These are phyloP conservation scores for Enteromius radiatus DNA, from an alignment of 2,797 vertebrate species.

Conservation along the genomic window DNA sequence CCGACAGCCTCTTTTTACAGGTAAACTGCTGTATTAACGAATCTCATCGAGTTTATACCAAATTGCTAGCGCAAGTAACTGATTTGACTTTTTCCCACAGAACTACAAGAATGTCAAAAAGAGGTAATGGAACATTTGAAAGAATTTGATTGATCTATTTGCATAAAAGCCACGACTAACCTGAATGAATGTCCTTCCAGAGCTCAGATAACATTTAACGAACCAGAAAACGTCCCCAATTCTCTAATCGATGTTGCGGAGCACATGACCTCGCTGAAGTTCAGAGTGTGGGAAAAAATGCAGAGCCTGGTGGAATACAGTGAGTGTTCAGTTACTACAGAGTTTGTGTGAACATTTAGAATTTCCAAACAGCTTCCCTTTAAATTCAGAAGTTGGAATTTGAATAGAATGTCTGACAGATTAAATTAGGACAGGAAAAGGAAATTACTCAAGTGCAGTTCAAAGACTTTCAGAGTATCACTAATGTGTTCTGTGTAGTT, in stretches of 20 bases:
- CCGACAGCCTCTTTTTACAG: conserved; percentile 74
- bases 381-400: background rate
- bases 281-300: conserved; percentile 83
- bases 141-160: conserved; percentile 8
- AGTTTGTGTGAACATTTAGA: background rate
- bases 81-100: conserved; percentile 63
- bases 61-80: background rate
- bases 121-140: conserved; percentile 66
- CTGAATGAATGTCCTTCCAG: conserved; percentile 61
- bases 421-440: background rate
- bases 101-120: conserved; percentile 76
- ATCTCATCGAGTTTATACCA: background rate
- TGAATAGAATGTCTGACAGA: background rate
- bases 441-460: background rate
- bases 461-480: background rate
- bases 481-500: background rate
- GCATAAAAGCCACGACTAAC: background rate
- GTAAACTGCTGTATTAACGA: conserved; percentile 56
- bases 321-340: conserved; percentile 61
- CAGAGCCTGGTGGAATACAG: conserved; percentile 76
- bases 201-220: conserved; percentile 67
- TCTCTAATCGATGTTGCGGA: conserved; percentile 76
- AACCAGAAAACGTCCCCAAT: conserved; percentile 69
- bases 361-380: background rate
- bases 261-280: conserved; percentile 79